Base-by-base conservation (phyloP, 2,797 vertebrate genomes). In the Balearica regulorum region DNA sequence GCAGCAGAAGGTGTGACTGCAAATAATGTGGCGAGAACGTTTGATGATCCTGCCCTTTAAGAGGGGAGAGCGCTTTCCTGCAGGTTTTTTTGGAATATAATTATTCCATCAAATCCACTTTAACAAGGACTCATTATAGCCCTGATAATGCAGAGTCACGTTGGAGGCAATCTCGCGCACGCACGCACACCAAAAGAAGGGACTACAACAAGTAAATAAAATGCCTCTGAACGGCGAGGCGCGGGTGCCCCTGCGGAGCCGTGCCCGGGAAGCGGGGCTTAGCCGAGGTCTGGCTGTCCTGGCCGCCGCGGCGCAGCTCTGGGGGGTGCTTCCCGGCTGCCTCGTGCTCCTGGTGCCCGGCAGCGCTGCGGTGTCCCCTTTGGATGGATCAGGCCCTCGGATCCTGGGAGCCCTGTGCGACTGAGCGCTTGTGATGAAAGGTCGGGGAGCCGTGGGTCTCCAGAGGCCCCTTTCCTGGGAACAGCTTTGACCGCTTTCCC, bases 41-140 rank as follows among this genome's bases (percentile, higher is more conserved):
- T 97, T 97, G 97, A 97, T 97, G 97, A 95, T 97, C 97, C 97
- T 98, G 98, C 98, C 98, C 98, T 98, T 98, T 98, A 97, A 98
- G 95, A 97, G 96, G 96, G 96, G 96, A 93, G 96, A 91, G 93
- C 83, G 92, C 96, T 92, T 93, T 97, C 97, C 98, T 94, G 95
- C 97, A 97, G 97, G 76, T 94, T 96, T 96, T 89, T 96, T 97
- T 96, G 94, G 97, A 97, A 97, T 95, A 95, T 98, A 98, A 98
- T 98, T 98, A 98, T 98, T 98, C 97, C 96, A 98, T 98, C 98
- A 98, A 96, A 97, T 97, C 97, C 97, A 95, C 97, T 97, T 97
- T 97, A 97, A 97, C 94, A 96, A 97, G 97, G 95, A 96, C 97
- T 97, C 97, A 98, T 98, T 98, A 98, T 20, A 93, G 97, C 93